Conservation (phyloP, 2,113 vertebrate species). For the Entelurus aequoreus region DNA sequence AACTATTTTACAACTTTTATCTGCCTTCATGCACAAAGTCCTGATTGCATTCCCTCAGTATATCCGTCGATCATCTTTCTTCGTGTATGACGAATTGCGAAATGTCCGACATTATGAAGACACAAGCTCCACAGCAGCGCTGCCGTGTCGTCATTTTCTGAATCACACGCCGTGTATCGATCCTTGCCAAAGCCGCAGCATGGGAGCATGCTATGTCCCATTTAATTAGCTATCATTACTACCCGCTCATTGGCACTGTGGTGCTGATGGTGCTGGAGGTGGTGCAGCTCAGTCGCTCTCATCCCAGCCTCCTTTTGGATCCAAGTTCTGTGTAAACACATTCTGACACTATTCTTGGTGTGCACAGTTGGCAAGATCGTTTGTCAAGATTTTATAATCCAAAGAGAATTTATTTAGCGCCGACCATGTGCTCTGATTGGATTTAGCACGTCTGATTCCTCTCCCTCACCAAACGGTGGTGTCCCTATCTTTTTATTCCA, state of each 20-base stretch:
- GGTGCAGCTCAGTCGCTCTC: conserved; percentile 27
- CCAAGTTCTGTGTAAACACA: conserved; percentile 33
- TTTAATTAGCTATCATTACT: conserved; percentile 57
- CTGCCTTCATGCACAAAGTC: too few species aligned
- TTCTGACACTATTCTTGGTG: conserved; percentile 11
- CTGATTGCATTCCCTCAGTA: too few species aligned
- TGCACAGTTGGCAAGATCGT: conserved; percentile 11
- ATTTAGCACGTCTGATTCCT: conserved; percentile 5
- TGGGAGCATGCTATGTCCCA: conserved; percentile 34
- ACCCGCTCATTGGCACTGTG: conserved; percentile 21
- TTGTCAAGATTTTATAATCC: conserved; percentile 24
- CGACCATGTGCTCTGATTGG: conserved; percentile 21
- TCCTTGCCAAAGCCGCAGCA: conserved; percentile 18
- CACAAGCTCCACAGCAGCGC: conserved; percentile 3
- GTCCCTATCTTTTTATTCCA: conserved; percentile 23
- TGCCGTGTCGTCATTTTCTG: conserved; percentile 20
- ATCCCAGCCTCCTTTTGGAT: conserved; percentile 18
- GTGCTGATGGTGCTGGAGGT: neutral
- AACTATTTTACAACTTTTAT: too few species aligned
- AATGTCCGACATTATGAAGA: neutral
- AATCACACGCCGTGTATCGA: conserved; percentile 28
- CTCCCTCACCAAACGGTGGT: conserved; percentile 17
- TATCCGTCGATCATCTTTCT: too few species aligned
- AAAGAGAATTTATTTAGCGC: conserved; percentile 18
- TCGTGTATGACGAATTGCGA: too few species aligned